Evolutionary conservation across 2,888 invertebrate genomes (phyloP).

Genomic region (Empis livida): DNA sequence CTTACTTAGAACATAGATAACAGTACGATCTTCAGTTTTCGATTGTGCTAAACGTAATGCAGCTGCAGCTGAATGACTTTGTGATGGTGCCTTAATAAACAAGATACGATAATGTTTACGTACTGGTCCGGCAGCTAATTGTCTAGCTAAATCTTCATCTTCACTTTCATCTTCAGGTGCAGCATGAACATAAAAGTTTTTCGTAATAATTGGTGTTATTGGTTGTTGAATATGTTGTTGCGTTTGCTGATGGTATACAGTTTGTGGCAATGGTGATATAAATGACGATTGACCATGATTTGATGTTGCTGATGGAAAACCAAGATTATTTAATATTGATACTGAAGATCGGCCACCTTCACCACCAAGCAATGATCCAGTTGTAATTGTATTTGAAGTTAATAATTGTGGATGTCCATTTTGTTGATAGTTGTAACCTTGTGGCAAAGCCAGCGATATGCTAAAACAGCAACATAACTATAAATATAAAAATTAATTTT

Average conservation of each 20-base stretch:
- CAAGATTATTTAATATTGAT: not conserved
- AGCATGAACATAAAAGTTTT: slow-evolving; percentile 31
- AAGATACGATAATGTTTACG: slow-evolving; percentile 34
- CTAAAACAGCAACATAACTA: too few relatives aligned
- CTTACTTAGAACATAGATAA: slow-evolving; percentile 34
- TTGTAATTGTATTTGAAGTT: not conserved
- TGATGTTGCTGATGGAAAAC: not conserved
- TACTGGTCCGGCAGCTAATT: slow-evolving; percentile 20
- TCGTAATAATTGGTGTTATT: slow-evolving; percentile 23
- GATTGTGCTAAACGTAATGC: slow-evolving; percentile 14
- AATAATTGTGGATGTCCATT: not conserved
- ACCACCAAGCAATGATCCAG: not conserved
- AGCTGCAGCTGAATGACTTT: slow-evolving; percentile 28
- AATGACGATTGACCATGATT: not conserved
- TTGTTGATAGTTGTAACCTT: not conserved
- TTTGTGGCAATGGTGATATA: not conserved
- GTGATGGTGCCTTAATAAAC: slow-evolving; percentile 34
- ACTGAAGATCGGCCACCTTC: too few relatives aligned
- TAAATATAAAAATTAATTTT: too few relatives aligned
- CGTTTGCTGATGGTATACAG: not conserved
- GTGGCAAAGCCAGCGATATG: not conserved
- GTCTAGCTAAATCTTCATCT: slow-evolving; percentile 15
- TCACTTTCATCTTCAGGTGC: slow-evolving; percentile 28
- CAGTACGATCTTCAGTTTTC: slow-evolving; percentile 31
- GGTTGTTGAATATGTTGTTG: not conserved